Percentiles rank a stretch among this genome's conserved stretches.
phyloP scores from a whole-genome alignment of 2,888 invertebrate genomes.

The Chrysolina haemoptera region DNA sequence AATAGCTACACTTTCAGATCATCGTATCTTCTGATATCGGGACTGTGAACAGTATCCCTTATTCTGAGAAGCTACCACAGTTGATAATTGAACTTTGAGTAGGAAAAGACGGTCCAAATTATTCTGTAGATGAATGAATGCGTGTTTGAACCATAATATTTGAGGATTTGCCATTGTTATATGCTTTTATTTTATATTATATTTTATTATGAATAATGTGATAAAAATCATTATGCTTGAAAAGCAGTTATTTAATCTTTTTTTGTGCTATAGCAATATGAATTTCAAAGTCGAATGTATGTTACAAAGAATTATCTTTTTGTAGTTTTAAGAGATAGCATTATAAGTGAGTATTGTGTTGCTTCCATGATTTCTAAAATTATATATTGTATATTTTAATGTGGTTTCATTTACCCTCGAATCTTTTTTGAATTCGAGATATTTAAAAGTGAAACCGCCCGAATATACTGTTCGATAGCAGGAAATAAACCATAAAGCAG shows the following conservation, averaged over 20 bases:
- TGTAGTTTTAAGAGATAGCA: constrained; percentile 41
- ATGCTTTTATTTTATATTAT: constrained; percentile 33
- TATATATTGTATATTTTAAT: constrained; percentile 46
- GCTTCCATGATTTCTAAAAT: constrained; percentile 51
- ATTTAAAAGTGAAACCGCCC: not conserved
- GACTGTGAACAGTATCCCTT: too few species aligned
- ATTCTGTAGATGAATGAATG: constrained; percentile 21
- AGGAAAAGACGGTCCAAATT: constrained; percentile 21
- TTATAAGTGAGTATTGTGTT: constrained; percentile 48
- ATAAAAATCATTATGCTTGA: constrained; percentile 39
- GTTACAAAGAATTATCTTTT: constrained; percentile 29
- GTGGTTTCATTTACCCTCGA: not conserved
- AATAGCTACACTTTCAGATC: too few species aligned
- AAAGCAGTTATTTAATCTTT: constrained; percentile 35
- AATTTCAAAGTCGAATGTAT: constrained; percentile 38
- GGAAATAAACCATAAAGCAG: too few species aligned
- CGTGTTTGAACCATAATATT: constrained; percentile 21
- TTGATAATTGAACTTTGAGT: not conserved
- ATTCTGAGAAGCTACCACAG: too few species aligned
- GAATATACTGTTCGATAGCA: too few species aligned
- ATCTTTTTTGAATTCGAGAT: not conserved
- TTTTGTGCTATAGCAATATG: constrained; percentile 30
- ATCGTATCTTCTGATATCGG: too few species aligned
- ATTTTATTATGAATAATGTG: constrained; percentile 38
- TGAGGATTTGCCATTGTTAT: constrained; percentile 30